phyloP scores from a whole-genome alignment of 2,797 vertebrate species.

The Oryzias sinensis region DNA sequence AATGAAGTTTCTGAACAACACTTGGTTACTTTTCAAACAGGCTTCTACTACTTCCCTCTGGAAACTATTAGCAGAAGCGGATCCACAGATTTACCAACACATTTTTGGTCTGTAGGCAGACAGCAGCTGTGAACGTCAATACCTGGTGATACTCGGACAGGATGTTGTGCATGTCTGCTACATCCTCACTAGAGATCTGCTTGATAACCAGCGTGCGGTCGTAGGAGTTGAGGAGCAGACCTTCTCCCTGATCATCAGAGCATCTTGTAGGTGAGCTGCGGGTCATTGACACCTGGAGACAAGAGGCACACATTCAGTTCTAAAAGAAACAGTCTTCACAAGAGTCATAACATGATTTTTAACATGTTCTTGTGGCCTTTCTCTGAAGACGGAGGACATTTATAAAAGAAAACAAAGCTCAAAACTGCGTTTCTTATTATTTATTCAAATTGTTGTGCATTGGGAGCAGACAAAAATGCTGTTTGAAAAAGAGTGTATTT shows the following conservation, averaged over 20 bases:
- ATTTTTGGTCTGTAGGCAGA: background rate
- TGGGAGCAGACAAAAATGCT: too few relatives aligned
- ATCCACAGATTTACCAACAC: background rate
- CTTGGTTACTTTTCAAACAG: background rate
- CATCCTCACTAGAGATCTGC: constrained; percentile 93
- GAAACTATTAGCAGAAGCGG: background rate
- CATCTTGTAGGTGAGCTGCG: constrained; percentile 84
- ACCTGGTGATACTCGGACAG: constrained; percentile 94
- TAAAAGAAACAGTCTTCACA: too few relatives aligned
- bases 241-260: constrained; percentile 80
- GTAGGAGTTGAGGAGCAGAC: constrained; percentile 86
- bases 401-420: too few relatives aligned
- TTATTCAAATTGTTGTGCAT: too few relatives aligned
- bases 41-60: background rate
- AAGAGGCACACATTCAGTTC: too few relatives aligned
- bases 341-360: too few relatives aligned
- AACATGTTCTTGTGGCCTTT: too few relatives aligned
- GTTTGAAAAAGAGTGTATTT: too few relatives aligned
- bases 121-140: background rate
- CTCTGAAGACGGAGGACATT: too few relatives aligned
- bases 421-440: too few relatives aligned
- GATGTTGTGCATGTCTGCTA: constrained; percentile 91
- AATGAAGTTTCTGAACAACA: background rate
- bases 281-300: constrained; percentile 83
- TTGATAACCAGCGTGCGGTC: constrained; percentile 91